Evolutionary conservation across 2,888 invertebrate genomes (phyloP), one percentile per base, ranked within the genome.

Genomic region (Trachelus troglodyta): DNA sequence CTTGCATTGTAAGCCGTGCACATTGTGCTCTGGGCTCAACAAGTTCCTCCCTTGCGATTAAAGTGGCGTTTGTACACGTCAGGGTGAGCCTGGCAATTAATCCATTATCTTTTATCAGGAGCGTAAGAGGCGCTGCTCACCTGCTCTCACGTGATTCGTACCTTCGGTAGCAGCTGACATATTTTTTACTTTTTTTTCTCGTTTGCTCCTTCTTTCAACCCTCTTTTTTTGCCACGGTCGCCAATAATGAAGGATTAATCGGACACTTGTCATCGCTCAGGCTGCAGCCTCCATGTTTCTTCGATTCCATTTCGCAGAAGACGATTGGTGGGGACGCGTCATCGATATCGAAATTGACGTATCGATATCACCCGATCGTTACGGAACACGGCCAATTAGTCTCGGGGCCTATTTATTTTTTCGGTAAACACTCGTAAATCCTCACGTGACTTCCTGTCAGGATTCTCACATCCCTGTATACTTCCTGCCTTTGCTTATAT

Each of bases 241-340:
- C 79, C 79, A 78, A 80, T 86, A 87, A 87, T 85, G 85, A 87
- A 84, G 88, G 88, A 90, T 90, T 89, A 89, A 86, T 88, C 86
- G 79, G 83, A 77, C 79, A 85, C 87, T 88, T 89, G 87, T 89
- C 77, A 69, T 77, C 77, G 77, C 34, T 75, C 90, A 87, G 89
- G 23, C 56, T 56, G 56, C 89, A 89, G 87, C 83, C 81, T 34
- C 74, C 77, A 68, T 71, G 77, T 73, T 77, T 82, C 78, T 76
- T 81, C 80, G 79, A 82, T 81, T 79, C 77, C 77, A 76, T 69
- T 76, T 76, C 78, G 79, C 75, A 68, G 78, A 73, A 68, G 77
- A 68, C 68, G 33, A 12, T 71, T 68, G 71, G 69, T 69, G 69
- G 69, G 69, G 78, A 82, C 75, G 80, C 77, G 75, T 78, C 73